Evolutionary conservation across 2,113 vertebrate species (phyloP).

Genomic region (Gallinago media): DNA sequence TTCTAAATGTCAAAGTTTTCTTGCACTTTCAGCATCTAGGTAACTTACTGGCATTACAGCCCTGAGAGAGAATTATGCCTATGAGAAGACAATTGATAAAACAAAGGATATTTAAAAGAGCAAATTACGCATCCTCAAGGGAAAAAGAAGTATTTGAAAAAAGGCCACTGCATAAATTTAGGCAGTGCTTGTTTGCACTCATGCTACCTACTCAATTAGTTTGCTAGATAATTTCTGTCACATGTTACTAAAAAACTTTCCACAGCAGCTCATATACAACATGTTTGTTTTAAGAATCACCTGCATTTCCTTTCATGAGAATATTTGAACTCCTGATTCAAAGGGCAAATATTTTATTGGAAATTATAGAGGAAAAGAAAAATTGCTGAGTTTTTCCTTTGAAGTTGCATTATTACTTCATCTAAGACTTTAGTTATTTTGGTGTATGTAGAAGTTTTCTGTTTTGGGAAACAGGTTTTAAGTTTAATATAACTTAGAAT

Average conservation of each 20-base stretch:
- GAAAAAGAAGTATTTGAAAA: not conserved
- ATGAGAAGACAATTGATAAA: conserved; percentile 13
- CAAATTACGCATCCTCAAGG: not conserved
- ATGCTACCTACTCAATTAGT: not conserved
- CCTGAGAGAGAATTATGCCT: not conserved
- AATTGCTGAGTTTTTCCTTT: not conserved
- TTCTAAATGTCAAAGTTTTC: conserved; percentile 52
- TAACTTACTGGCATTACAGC: conserved; percentile 26
- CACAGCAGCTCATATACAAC: not conserved
- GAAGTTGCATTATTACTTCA: not conserved
- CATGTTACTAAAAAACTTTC: not conserved
- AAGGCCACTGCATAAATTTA: conserved; percentile 10
- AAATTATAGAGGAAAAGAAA: not conserved
- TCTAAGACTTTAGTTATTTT: not conserved
- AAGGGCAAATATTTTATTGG: not conserved
- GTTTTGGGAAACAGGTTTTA: not conserved
- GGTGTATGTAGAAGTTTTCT: not conserved
- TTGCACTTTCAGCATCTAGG: conserved; percentile 29
- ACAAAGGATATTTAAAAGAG: conserved; percentile 23
- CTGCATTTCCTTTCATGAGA: not conserved
- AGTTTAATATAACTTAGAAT: not conserved
- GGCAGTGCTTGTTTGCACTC: not conserved
- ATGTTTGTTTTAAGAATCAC: not conserved
- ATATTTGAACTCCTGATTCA: not conserved
- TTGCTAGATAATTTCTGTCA: not conserved